These are phyloP conservation scores for Fregetta grallaria DNA, from an alignment of 2,113 vertebrate genomes.

Conservation along the genomic window DNA sequence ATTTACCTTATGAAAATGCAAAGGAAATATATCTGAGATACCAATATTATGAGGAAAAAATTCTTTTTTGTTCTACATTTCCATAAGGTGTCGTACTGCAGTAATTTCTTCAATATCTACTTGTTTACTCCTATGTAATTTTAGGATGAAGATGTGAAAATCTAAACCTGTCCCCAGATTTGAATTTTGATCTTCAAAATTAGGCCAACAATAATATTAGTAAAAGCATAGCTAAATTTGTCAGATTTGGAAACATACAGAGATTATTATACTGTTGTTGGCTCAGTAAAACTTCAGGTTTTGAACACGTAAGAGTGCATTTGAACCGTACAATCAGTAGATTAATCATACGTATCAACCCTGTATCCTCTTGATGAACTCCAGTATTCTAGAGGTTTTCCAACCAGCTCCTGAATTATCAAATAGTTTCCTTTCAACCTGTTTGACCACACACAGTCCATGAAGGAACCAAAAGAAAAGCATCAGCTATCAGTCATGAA, in stretches of 20 bases:
- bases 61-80: background rate
- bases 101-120: background rate
- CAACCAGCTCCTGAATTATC: background rate
- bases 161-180: background rate
- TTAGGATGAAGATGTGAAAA: background rate
- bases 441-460: background rate
- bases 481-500: background rate
- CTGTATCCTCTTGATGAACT: background rate
- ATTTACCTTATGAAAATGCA: background rate
- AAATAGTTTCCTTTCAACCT: background rate
- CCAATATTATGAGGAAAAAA: background rate
- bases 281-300: background rate
- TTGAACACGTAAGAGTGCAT: background rate
- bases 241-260: background rate
- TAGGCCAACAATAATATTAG: background rate
- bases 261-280: background rate
- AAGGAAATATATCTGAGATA: background rate
- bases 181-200: background rate
- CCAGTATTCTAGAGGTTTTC: background rate
- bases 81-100: background rate
- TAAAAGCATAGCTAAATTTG: background rate
- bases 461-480: background rate
- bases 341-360: background rate
- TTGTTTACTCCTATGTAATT: background rate
- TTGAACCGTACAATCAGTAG: background rate